A percentile compares a stretch with the other conserved stretches of the same genome.
phyloP scores from a whole-genome alignment of 2,888 invertebrate species.

The Leucoptera coffeella region DNA sequence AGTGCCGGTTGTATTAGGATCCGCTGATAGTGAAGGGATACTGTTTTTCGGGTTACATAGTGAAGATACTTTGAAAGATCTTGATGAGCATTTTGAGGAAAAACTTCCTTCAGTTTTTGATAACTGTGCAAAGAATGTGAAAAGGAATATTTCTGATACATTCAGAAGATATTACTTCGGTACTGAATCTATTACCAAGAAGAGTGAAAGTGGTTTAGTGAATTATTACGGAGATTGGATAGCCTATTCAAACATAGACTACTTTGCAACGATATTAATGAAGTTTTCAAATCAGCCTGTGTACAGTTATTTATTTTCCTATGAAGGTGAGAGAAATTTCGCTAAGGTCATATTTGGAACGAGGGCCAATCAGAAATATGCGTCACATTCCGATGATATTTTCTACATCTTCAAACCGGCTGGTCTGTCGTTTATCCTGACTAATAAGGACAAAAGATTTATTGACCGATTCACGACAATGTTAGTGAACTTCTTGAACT shows the following conservation, averaged over 20 bases:
- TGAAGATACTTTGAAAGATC: slow-evolving; percentile 15
- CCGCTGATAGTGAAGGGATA: slow-evolving; percentile 23
- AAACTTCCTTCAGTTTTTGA: slow-evolving; percentile 30
- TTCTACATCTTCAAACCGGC: slow-evolving; percentile 36
- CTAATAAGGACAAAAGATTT: slow-evolving; percentile 15
- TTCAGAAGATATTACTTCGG: slow-evolving; percentile 28
- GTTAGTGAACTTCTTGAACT: slow-evolving; percentile 35
- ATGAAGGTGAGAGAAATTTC: slow-evolving; percentile 27
- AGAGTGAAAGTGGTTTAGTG: slow-evolving; percentile 12
- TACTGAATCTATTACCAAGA: slow-evolving; percentile 11
- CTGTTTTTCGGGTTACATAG: slow-evolving; percentile 27
- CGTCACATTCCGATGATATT: slow-evolving; percentile 31
- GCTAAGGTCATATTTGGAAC: slow-evolving; percentile 17
- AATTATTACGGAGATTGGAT: slow-evolving; percentile 32
- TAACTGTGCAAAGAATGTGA: slow-evolving; percentile 19
- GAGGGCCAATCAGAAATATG: slow-evolving; percentile 12
- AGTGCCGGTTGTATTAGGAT: slow-evolving; percentile 30
- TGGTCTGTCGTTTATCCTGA: slow-evolving; percentile 16
- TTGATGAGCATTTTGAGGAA: slow-evolving; percentile 20
- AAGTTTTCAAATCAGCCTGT: slow-evolving; percentile 19
- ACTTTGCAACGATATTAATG: slow-evolving; percentile 20
- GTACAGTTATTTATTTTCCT: slow-evolving; percentile 29
- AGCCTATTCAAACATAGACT: slow-evolving; percentile 17
- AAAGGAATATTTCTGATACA: slow-evolving; percentile 14
- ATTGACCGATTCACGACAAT: slow-evolving; percentile 25